Evolutionary conservation across 2,113 vertebrate species (phyloP), one percentile per base, ranked within the genome.

Genomic region (Cynocephalus volans): DNA sequence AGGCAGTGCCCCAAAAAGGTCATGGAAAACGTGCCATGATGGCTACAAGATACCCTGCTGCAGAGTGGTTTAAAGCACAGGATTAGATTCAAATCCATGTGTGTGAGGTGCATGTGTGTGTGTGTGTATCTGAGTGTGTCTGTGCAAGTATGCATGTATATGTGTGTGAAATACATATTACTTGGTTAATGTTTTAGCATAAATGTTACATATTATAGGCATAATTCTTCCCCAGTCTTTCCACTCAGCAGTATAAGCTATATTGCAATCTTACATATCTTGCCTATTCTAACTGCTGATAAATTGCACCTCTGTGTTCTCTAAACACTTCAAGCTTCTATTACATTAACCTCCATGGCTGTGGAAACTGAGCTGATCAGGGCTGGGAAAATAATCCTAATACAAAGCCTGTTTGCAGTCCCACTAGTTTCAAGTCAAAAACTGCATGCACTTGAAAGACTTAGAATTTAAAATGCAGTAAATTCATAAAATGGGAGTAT

Each of bases 341-440:
- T 45, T 45, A 50, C 1, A 45, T 8, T 48, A 19, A 54, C 1
- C 14, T 11, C 4, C 11, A 0, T 11, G 26, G 4, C 48, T 31
- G 3, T 79, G 24, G n/a, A 3, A 70, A 24, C 18, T 10, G 31
- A 82, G 41, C 4, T n/a, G 5, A 36, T 31, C n/a, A 11, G 21
- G 31, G 6, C 24, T 21, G 19, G 41, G 31, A 18, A 95, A 70
- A 28, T 8, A 21, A 41, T 75, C 54, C 76, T 56, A 33, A 64
- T 1, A 26, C 13, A 73, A 3, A 88, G 13, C 6, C 28, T 91
- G 48, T 50, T 67, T 26, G 9, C 9, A 56, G 0, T 50, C 19
- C 41, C 65, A 13, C 12, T 31, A 24, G 36, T 41, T 86, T 31
- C 69, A 48, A 45, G 6, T 69, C 56, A 76, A 21, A 26, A 36